phyloP scores from a whole-genome alignment of 2,888 invertebrate species.

The Eustalomyia histrio region DNA sequence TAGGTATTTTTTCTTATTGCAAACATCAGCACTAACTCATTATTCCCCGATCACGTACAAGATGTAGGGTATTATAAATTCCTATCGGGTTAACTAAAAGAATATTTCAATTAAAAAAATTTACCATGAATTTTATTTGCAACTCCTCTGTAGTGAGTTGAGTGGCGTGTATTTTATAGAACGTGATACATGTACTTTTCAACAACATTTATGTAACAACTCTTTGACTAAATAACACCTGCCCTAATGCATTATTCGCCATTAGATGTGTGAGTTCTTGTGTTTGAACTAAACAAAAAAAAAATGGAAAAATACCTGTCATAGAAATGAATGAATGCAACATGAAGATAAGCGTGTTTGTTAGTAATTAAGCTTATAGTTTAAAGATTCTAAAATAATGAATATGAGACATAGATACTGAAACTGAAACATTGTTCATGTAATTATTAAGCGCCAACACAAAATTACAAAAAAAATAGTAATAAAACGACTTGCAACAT shows the following conservation, averaged over 20 bases:
- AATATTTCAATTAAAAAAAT: constrained; percentile 1
- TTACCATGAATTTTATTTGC: neutral
- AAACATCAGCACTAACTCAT: no score
- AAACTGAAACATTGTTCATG: neutral
- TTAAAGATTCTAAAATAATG: constrained; percentile 49
- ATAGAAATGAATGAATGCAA: constrained; percentile 50
- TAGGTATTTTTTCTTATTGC: no score
- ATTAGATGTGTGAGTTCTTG: constrained; percentile 1
- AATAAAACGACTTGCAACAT: constrained; percentile 7
- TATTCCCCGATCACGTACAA: no score
- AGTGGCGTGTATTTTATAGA: constrained; percentile 47
- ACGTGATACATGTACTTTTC: constrained; percentile 48
- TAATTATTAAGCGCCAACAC: constrained; percentile 45
- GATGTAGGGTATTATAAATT: no score
- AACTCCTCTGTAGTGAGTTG: neutral
- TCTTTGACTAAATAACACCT: constrained; percentile 55
- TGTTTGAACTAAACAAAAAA: no score
- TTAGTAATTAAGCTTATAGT: constrained; percentile 60
- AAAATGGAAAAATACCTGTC: constrained; percentile 35
- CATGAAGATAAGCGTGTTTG: constrained; percentile 62
- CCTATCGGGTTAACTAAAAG: neutral
- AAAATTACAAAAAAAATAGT: constrained; percentile 10
- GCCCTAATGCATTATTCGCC: constrained; percentile 56
- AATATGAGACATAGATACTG: constrained; percentile 8
- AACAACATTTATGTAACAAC: constrained; percentile 51